A percentile compares a stretch with the other conserved stretches of the same genome.
phyloP scores from a whole-genome alignment of 2,113 vertebrate genomes.

The Odocoileus hemionus region DNA sequence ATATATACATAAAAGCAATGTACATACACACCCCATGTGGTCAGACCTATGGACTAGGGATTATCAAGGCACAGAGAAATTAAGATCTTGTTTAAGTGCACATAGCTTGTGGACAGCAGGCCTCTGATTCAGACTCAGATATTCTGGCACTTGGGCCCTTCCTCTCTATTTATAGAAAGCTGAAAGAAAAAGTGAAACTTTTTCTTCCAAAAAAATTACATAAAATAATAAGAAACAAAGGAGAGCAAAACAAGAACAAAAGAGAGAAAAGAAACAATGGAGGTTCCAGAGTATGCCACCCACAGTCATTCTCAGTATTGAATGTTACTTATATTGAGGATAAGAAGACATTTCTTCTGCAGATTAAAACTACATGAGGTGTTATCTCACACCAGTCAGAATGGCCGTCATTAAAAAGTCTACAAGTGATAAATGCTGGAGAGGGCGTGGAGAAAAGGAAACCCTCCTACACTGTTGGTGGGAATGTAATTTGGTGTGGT shows the following conservation, averaged over 20 bases:
- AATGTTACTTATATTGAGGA: not conserved
- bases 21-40: fast-evolving
- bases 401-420: not conserved
- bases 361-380: not conserved
- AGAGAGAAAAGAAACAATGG: not conserved
- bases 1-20: not conserved
- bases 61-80: not conserved
- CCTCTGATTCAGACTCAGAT: not conserved
- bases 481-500: not conserved
- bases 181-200: not conserved
- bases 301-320: not conserved
- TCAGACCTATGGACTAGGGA: not conserved
- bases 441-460: not conserved
- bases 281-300: not conserved
- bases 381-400: not conserved
- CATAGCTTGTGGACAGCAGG: not conserved
- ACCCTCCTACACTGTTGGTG: not conserved
- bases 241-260: not conserved
- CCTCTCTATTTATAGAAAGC: not conserved
- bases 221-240: not conserved
- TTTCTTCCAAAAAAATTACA: not conserved
- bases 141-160: not conserved
- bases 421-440: not conserved
- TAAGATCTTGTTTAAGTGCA: not conserved
- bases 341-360: not conserved